phyloP scores from a whole-genome alignment of 2,888 invertebrate species.

The Cheilosia grossa region DNA sequence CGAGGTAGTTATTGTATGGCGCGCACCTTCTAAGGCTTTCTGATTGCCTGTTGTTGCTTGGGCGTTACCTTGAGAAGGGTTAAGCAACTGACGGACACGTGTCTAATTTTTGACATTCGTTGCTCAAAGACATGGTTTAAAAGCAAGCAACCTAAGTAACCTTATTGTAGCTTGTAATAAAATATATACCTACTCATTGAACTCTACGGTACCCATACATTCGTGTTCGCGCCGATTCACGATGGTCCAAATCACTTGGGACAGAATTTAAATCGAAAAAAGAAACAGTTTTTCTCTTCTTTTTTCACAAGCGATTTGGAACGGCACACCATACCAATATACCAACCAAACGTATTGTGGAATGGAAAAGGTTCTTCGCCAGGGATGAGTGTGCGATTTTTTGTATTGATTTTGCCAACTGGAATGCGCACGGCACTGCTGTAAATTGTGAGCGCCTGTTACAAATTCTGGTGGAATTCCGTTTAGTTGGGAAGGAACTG shows the following conservation, averaged over 20 bases:
- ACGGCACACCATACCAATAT: too few relatives aligned
- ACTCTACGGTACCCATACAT: too few relatives aligned
- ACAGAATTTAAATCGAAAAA: too few relatives aligned
- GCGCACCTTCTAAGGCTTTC: constrained; percentile 46
- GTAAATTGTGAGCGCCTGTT: constrained; percentile 79
- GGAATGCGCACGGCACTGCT: constrained; percentile 75
- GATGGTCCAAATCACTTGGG: too few relatives aligned
- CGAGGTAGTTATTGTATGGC: constrained; percentile 36
- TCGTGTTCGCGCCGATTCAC: too few relatives aligned
- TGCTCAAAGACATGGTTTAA: constrained; percentile 35
- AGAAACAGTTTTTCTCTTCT: too few relatives aligned
- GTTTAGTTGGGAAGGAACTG: constrained; percentile 78
- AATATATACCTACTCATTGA: too few relatives aligned
- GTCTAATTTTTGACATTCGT: constrained; percentile 77
- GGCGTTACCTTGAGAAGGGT: constrained; percentile 84
- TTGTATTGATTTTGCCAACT: background rate
- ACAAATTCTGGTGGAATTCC: constrained; percentile 82
- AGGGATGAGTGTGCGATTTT: background rate
- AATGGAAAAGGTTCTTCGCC: constrained; percentile 27
- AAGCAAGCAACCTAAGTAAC: background rate
- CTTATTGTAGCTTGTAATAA: background rate
- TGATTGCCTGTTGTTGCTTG: constrained; percentile 82
- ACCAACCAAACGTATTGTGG: too few relatives aligned
- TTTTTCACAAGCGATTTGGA: too few relatives aligned
- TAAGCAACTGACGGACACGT: constrained; percentile 83